Conservation (phyloP, 2,888 invertebrate species). For the Tricholauxania praeusta region DNA sequence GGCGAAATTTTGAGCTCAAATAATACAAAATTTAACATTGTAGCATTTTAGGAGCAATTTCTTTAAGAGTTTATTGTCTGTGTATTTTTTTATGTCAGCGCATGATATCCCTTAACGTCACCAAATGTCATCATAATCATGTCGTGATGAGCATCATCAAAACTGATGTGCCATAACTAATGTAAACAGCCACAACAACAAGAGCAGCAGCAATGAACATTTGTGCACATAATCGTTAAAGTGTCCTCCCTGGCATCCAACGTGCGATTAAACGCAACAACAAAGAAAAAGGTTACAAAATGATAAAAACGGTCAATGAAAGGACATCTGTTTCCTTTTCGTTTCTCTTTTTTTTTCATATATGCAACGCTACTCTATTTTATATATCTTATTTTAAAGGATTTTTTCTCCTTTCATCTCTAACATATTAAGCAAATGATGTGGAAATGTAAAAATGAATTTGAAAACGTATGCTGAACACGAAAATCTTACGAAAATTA, state of each 20-base stretch:
- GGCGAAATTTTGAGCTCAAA: too few species aligned
- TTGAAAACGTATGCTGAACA: slow-evolving; percentile 42
- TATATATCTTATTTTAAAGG: neutral
- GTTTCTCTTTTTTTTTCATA: neutral
- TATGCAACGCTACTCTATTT: neutral
- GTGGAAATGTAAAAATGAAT: slow-evolving; percentile 64
- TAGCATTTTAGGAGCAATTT: too few species aligned
- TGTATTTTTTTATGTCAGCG: too few species aligned
- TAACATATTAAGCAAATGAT: slow-evolving; percentile 56
- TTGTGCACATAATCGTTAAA: slow-evolving; percentile 6
- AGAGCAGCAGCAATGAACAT: slow-evolving; percentile 21
- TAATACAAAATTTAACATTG: too few species aligned
- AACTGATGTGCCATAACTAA: slow-evolving; percentile 15
- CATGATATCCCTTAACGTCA: too few species aligned
- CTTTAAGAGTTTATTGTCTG: too few species aligned
- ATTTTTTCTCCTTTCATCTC: slow-evolving; percentile 29
- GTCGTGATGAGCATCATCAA: slow-evolving; percentile 9
- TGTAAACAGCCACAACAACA: slow-evolving; percentile 17
- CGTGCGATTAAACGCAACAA: slow-evolving; percentile 14
- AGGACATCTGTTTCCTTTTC: slow-evolving; percentile 33
- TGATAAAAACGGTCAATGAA: slow-evolving; percentile 38
- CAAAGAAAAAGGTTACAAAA: slow-evolving; percentile 32
- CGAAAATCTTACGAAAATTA: neutral
- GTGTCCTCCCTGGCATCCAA: slow-evolving; percentile 14
- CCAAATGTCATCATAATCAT: too few species aligned